Conservation (phyloP, 2,797 vertebrate species). For the Coregonus suidteri region DNA sequence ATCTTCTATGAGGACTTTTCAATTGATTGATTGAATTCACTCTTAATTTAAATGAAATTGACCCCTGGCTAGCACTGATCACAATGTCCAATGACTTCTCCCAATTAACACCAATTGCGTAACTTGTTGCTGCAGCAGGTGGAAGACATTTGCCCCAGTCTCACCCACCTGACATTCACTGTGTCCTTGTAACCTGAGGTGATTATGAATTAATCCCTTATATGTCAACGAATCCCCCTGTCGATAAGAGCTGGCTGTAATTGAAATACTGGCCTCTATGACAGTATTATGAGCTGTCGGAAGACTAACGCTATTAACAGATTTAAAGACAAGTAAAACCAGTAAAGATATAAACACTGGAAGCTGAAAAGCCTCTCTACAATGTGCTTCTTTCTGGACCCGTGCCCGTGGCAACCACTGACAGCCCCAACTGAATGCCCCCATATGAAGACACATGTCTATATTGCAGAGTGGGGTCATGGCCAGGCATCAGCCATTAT, state of each 20-base stretch:
- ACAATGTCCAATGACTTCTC: not conserved
- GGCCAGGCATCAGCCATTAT: too few relatives aligned
- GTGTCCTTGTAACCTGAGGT: conserved; percentile 25
- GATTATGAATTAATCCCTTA: conserved; percentile 44
- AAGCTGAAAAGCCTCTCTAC: conserved; percentile 40
- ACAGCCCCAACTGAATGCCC: conserved; percentile 1
- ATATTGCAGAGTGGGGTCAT: not conserved
- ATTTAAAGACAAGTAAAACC: conserved; percentile 31
- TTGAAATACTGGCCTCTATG: conserved; percentile 3
- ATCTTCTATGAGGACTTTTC: not conserved
- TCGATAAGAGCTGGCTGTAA: conserved; percentile 20
- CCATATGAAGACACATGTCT: conserved; percentile 3
- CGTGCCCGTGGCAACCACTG: conserved; percentile 1
- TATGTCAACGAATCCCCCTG: conserved; percentile 23
- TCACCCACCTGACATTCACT: conserved; percentile 13
- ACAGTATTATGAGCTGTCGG: conserved; percentile 16
- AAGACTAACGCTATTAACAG: conserved; percentile 42
- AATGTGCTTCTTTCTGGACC: not conserved
- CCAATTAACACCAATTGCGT: not conserved
- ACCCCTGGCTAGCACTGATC: not conserved
- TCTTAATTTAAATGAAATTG: not conserved
- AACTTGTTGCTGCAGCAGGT: not conserved
- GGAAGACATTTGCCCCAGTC: conserved; percentile 16
- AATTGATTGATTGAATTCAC: not conserved
- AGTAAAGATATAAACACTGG: conserved; percentile 18